Base-by-base conservation (phyloP, 2,888 invertebrate species). In the Ametastegia equiseti region DNA sequence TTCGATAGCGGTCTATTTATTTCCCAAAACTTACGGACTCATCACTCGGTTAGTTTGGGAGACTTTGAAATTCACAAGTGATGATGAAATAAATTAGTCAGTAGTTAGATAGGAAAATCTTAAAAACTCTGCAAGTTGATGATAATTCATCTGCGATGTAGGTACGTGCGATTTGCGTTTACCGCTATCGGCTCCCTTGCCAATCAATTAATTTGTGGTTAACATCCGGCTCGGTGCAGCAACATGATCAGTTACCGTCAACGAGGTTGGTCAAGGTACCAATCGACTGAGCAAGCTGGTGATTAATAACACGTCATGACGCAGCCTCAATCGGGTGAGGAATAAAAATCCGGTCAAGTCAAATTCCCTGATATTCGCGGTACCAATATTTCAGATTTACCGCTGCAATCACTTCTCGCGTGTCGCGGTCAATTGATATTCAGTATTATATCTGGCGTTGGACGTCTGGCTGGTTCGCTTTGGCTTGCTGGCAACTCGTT, bases 1-100 rank as follows among this genome's bases (percentile, higher is more conserved):
- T 63, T 80, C 65, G 86, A 88, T 86, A 86, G 87, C 85, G 84
- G 88, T 90, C 89, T 89, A 90, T 63, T 57, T 78, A 78, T 60
- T 63, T 78, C 42, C 30, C 7, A 54, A 75, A 75, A 54, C 33
- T 23, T 36, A 23, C 50, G 54, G 36, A 54, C 2, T 54, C 54
- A 75, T 54, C 50, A 54, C 50, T 75, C 54, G 36, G 54, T 45
- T 71, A 30, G 36, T 13, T 75, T 19, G 19, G 4, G 19, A 36
- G 33, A 54, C 1, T 15, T 75, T 1, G 50, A 54, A 75, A 54
- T 75, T 54, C 30, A 54, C 36, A 45, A 36, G 54, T 33, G 36
- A n/a, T 23, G 36, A 30, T n/a, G 75, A n/a, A 19, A 54, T n/a
- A 50, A 73, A 73, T 45, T 54, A 30, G 47, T 73, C 23, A 73